phyloP scores from a whole-genome alignment of 1,140 invertebrate species.

The Cherax destructor region DNA sequence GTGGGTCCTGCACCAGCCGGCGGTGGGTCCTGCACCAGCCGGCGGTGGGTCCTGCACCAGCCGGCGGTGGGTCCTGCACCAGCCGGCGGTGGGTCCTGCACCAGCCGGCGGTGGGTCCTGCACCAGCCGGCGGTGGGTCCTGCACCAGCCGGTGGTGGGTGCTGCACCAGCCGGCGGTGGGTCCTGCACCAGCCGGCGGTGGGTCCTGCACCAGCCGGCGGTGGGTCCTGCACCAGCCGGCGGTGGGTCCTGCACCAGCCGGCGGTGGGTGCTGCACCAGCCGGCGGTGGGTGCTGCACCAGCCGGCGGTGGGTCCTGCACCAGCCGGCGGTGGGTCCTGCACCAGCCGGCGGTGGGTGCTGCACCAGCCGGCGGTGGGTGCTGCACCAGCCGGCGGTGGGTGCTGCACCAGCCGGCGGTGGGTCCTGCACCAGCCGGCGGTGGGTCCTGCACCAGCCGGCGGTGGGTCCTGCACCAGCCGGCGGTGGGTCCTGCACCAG shows the following conservation, averaged over 20 bases:
- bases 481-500: background rate
- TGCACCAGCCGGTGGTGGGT: background rate
- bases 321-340: background rate
- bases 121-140: background rate
- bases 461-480: too few species aligned
- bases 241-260: background rate
- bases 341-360: background rate
- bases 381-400: background rate
- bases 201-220: background rate
- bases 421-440: too few species aligned
- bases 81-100: background rate
- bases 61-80: background rate
- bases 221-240: too few species aligned
- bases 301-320: too few species aligned
- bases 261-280: background rate
- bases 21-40: too few species aligned
- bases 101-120: too few species aligned
- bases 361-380: too few species aligned
- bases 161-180: too few species aligned
- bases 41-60: background rate
- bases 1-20: background rate
- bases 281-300: background rate
- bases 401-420: background rate
- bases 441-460: too few species aligned
- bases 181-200: background rate